phyloP scores from a whole-genome alignment of 2,888 invertebrate genomes.

The Sarcophaga caerulescens region DNA sequence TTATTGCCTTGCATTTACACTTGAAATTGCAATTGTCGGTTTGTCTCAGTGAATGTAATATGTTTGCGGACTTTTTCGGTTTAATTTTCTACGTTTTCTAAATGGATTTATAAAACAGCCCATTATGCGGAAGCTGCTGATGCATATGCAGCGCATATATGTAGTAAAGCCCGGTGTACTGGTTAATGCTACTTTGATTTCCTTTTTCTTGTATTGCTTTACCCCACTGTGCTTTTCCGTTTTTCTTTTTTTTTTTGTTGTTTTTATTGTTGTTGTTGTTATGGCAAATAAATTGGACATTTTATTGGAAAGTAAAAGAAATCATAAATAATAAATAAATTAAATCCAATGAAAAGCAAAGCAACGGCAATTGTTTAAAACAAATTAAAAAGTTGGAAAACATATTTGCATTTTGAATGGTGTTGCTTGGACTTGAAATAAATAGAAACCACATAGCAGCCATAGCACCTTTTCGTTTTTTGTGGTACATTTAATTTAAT shows the following conservation, averaged over 20 bases:
- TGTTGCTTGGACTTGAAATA: too few species aligned
- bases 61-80: conserved; percentile 5
- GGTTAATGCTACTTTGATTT: conserved; percentile 14
- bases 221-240: neutral
- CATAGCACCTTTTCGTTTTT: neutral
- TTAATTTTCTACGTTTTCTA: conserved; percentile 1
- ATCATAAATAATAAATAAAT: conserved; percentile 41
- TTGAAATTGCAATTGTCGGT: conserved; percentile 44
- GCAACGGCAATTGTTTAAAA: neutral
- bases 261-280: conserved; percentile 20
- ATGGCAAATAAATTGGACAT: conserved; percentile 61
- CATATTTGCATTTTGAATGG: conserved; percentile 33
- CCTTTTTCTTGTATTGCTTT: neutral
- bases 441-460: neutral
- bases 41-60: conserved; percentile 32
- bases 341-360: neutral
- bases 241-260: neutral
- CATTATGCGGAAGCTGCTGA: conserved; percentile 54
- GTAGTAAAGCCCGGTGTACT: conserved; percentile 3
- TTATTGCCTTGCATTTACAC: conserved; percentile 43
- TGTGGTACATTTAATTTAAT: conserved; percentile 52
- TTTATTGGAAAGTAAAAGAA: conserved; percentile 63
- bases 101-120: neutral
- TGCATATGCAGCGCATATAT: neutral
- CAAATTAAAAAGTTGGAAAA: conserved; percentile 38